Evolutionary conservation across 2,888 invertebrate genomes (phyloP).

Genomic region (Hymenopus coronatus): DNA sequence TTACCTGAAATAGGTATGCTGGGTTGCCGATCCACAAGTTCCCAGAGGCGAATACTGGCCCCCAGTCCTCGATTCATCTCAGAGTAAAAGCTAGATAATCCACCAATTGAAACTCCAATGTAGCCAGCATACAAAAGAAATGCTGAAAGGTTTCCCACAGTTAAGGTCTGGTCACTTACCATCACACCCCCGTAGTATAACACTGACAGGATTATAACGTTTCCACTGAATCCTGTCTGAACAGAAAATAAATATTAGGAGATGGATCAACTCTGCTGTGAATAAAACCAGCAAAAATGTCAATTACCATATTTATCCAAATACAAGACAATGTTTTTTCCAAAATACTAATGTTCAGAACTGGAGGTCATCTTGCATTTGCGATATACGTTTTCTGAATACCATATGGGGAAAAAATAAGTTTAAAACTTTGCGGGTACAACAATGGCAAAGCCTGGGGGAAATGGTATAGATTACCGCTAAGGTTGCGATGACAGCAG

Average conservation of each 20-base stretch:
- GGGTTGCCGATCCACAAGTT: constrained; percentile 79
- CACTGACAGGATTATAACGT: constrained; percentile 84
- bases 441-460: no score
- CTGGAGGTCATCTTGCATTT: no score
- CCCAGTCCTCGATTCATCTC: constrained; percentile 93
- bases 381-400: no score
- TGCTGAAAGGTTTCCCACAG: constrained; percentile 86
- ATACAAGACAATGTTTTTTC: no score
- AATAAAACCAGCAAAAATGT: no score
- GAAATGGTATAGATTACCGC: no score
- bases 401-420: no score
- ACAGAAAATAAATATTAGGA: constrained; percentile 34
- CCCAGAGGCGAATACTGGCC: constrained; percentile 85
- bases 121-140: constrained; percentile 94
- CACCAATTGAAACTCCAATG: constrained; percentile 85
- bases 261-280: no score
- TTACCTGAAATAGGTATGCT: constrained; percentile 70
- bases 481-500: no score
- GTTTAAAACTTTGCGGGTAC: no score
- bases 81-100: constrained; percentile 88
- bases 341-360: no score
- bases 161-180: constrained; percentile 73
- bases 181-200: constrained; percentile 89
- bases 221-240: constrained; percentile 84
- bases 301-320: no score